Evolutionary conservation across 2,113 vertebrate species (phyloP), one percentile per base, ranked within the genome.

Genomic region (Ondatra zibethicus): DNA sequence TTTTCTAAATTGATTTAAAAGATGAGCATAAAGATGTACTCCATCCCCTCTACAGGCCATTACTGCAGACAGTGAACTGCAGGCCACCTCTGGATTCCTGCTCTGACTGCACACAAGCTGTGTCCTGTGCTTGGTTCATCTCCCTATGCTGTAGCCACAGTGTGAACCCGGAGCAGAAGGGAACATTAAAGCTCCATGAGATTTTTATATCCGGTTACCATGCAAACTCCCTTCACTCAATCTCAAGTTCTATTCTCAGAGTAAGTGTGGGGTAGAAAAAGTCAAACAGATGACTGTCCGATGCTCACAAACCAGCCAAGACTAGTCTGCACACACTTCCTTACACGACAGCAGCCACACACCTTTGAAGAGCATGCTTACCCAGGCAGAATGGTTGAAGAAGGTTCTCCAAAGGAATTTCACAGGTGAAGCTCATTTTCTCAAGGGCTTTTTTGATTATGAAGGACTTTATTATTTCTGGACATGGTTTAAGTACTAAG

Each of bases 361-460:
- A 42, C 17, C 19, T 88, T 92, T 76, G 70, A 52, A 75, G 92
- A 77, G 25, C 12, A 12, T 61, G 86, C 99, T 98, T 95, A 99
- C 99, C 99, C 90, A 99, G 97, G 97, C 99, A 99, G 98, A 99
- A 99, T 3, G 99, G 99, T 8, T 99, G 99, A 94, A 99, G 97
- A 14, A 99, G 84, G 72, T 98, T 98, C 10, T 98, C 58, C 0
- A 98, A 96, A 0, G 98, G 98, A 45, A 97, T 91, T 65, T 97
- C 98, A 75, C 98, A 98, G 36, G 98, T 97, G 23, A 96, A 82
- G 55, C 95, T 97, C 75, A 99, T 97, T 9, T 97, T 88, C 1
- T 97, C 92, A 33, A 99, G 93, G 0, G 45, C 66, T 91, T 98
- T 98, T 63, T 89, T 98, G 93, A 99, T 96, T 45, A 99, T n/a